Evolutionary conservation across 2,888 invertebrate genomes (phyloP).

Genomic region (Aphidius colemani): DNA sequence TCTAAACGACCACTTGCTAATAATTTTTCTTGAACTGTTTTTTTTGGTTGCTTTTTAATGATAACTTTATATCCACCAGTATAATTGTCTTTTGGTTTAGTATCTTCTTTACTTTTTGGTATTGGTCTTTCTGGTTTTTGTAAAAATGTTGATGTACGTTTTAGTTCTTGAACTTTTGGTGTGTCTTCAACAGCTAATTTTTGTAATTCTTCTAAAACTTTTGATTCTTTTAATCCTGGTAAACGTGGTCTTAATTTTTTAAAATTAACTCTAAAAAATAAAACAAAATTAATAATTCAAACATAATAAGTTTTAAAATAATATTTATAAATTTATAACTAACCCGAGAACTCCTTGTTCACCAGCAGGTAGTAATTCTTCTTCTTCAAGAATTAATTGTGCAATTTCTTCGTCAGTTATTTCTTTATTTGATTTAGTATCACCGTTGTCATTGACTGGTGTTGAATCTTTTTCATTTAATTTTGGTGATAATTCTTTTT

Average conservation of each 20-base stretch:
- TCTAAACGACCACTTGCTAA: constrained; percentile 49
- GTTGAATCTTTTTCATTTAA: constrained; percentile 41
- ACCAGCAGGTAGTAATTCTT: constrained; percentile 65
- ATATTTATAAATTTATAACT: constrained; percentile 25
- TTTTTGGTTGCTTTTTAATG: constrained; percentile 55
- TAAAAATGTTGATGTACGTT: constrained; percentile 70
- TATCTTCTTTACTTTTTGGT: constrained; percentile 45
- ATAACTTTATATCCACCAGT: constrained; percentile 49
- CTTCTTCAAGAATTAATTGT: constrained; percentile 70
- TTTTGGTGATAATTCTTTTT: constrained; percentile 29
- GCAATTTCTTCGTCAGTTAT: constrained; percentile 72
- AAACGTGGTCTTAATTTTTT: constrained; percentile 71
- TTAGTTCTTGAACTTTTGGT: constrained; percentile 47
- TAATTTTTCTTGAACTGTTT: constrained; percentile 50
- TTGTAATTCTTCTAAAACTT: constrained; percentile 66
- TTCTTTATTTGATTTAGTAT: constrained; percentile 54
- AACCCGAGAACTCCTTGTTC: constrained; percentile 75
- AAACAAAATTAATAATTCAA: not conserved
- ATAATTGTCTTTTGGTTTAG: constrained; percentile 35
- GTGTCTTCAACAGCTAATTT: constrained; percentile 48
- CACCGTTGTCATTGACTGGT: constrained; percentile 51
- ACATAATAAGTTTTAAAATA: not conserved
- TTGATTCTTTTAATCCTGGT: constrained; percentile 69
- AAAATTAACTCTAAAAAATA: constrained; percentile 67
- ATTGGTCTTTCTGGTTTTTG: constrained; percentile 75